These are phyloP conservation scores for Ichneumoninae sp. DNA, from an alignment of 2,888 invertebrate genomes.

Conservation along the genomic window DNA sequence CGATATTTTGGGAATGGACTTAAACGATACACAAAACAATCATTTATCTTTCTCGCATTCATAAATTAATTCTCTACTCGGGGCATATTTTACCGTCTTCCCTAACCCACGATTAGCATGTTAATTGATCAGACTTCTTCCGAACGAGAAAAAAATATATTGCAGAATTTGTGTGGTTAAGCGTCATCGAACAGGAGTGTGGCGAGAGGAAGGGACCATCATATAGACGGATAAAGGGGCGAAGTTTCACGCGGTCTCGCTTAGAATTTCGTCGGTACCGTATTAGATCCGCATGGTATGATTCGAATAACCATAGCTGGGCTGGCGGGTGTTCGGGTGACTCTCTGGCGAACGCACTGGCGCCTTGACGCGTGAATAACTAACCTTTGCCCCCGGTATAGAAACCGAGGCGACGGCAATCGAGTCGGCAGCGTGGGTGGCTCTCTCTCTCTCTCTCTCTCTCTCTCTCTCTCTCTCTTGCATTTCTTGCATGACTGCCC, in stretches of 20 bases:
- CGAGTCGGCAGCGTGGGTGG: conserved; percentile 79
- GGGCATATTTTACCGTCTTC: conserved; percentile 50
- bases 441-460: conserved; percentile 57
- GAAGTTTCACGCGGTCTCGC: conserved; percentile 57
- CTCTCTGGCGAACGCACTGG: conserved; percentile 73
- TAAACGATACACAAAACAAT: conserved; percentile 14
- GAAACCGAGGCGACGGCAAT: conserved; percentile 36
- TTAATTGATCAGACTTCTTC: conserved; percentile 58
- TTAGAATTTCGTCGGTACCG: conserved; percentile 72
- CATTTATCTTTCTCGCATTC: conserved; percentile 48
- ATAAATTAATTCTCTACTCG: conserved; percentile 49
- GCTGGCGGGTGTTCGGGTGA: conserved; percentile 39
- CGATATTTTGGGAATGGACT: background rate
- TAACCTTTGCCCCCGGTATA: conserved; percentile 78
- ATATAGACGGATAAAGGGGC: conserved; percentile 31
- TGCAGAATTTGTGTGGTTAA: conserved; percentile 12
- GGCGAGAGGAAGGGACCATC: conserved; percentile 23
- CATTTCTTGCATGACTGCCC: conserved; percentile 80
- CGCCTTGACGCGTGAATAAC: conserved; percentile 82
- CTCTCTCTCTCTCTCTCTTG: conserved; percentile 46
- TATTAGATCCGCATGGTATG: conserved; percentile 79
- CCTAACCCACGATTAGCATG: conserved; percentile 62
- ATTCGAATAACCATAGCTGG: conserved; percentile 77
- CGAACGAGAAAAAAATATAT: conserved; percentile 6
- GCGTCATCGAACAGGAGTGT: conserved; percentile 42